These are phyloP conservation scores for Aplysia californica DNA, from an alignment of 1,140 invertebrate genomes.

Conservation along the genomic window DNA sequence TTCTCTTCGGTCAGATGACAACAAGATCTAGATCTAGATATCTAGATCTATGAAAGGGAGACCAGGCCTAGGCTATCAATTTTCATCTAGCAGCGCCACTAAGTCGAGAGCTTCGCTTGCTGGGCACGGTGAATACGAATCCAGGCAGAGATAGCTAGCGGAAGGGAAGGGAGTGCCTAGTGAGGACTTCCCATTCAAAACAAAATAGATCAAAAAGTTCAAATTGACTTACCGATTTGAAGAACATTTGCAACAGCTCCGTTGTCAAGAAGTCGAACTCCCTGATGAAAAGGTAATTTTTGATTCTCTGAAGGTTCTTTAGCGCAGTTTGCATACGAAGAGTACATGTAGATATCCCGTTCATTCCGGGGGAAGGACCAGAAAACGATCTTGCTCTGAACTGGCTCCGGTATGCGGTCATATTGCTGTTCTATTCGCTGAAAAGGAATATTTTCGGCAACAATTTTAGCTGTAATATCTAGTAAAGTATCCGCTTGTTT, in stretches of 20 bases:
- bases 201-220: slow-evolving; percentile 21
- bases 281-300: slow-evolving; percentile 86
- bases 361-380: slow-evolving; percentile 90
- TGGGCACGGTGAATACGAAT: too few species aligned
- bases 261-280: slow-evolving; percentile 82
- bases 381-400: slow-evolving; percentile 86
- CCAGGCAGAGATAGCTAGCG: too few species aligned
- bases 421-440: slow-evolving; percentile 87
- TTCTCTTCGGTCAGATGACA: too few species aligned
- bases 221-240: slow-evolving; percentile 84
- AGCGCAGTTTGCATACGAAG: slow-evolving; percentile 76
- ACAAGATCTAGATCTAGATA: too few species aligned
- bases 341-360: slow-evolving; percentile 89
- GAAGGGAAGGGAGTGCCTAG: too few species aligned
- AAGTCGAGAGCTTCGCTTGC: too few species aligned
- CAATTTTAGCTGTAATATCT: slow-evolving; percentile 85
- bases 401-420: slow-evolving; percentile 87
- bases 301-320: slow-evolving; percentile 74
- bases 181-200: too few species aligned
- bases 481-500: slow-evolving; percentile 73
- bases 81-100: too few species aligned
- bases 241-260: slow-evolving; percentile 85
- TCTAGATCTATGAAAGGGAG: too few species aligned
- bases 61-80: too few species aligned
- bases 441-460: slow-evolving; percentile 86